phyloP scores from a whole-genome alignment of 2,113 vertebrate genomes.

The Sylvilagus bachmani region DNA sequence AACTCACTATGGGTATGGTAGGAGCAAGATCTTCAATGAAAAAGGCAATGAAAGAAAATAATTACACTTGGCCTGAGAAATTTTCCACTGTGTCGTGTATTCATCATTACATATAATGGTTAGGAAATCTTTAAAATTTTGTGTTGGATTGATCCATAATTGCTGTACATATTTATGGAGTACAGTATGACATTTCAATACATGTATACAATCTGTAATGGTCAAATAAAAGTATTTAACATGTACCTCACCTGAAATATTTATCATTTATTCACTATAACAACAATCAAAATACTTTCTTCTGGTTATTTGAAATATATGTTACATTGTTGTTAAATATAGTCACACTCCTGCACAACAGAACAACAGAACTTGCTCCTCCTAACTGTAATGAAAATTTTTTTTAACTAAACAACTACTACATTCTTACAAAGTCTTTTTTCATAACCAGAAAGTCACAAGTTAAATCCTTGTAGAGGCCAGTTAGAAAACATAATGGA shows the following conservation, averaged over 20 bases:
- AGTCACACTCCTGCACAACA: background rate
- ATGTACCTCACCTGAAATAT: background rate
- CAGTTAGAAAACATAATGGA: constrained; percentile 31
- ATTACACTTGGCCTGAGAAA: background rate
- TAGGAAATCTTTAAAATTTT: constrained; percentile 10
- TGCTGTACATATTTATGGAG: background rate
- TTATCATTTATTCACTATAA: background rate
- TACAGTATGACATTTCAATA: background rate
- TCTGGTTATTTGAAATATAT: background rate
- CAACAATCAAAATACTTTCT: background rate
- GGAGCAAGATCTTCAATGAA: constrained; percentile 26
- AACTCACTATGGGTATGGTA: background rate
- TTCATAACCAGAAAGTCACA: background rate
- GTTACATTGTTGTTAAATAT: background rate
- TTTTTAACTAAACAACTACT: constrained; percentile 15
- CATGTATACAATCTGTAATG: background rate
- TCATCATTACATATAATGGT: background rate
- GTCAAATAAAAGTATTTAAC: background rate
- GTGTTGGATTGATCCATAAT: background rate
- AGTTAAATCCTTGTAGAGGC: background rate
- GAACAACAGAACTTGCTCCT: background rate
- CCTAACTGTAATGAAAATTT: background rate
- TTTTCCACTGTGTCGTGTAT: background rate
- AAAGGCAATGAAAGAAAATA: constrained; percentile 27
- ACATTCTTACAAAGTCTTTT: constrained; percentile 9